phyloP scores from a whole-genome alignment of 2,888 invertebrate species.

The Pherbina coryleti region DNA sequence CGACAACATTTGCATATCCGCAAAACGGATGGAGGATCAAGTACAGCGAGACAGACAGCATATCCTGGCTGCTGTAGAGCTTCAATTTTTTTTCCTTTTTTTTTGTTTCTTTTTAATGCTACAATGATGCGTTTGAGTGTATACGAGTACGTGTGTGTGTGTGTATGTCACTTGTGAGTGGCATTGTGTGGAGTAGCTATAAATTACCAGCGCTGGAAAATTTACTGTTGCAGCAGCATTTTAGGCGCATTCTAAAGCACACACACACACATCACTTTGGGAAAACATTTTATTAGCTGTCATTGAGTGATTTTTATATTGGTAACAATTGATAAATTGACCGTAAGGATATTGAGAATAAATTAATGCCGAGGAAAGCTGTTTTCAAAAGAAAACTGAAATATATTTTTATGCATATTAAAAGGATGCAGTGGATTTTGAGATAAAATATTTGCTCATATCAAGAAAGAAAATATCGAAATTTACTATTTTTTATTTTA shows the following conservation, averaged over 20 bases:
- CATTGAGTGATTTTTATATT: constrained; percentile 17
- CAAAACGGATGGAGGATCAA: neutral
- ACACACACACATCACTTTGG: neutral
- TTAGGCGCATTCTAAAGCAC: neutral
- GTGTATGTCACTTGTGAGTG: neutral
- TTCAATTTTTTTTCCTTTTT: no score
- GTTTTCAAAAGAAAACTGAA: no score
- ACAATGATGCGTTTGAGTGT: neutral
- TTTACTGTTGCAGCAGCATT: neutral
- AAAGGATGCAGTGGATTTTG: no score
- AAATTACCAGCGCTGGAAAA: neutral
- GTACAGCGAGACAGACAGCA: neutral
- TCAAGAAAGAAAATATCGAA: no score
- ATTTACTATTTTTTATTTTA: no score
- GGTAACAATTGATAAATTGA: neutral
- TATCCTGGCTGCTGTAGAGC: neutral
- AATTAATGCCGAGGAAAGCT: no score
- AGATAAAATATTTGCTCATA: no score
- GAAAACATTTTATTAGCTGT: neutral
- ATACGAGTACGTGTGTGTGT: neutral
- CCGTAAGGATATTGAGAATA: no score
- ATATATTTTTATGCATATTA: no score
- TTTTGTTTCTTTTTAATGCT: no score
- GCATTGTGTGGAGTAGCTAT: constrained; percentile 2
- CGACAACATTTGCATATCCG: constrained; percentile 21